A percentile compares a stretch with the other conserved stretches of the same genome.
Evolutionary conservation across 2,797 vertebrate genomes (phyloP).

Genomic region (Crenichthys baileyi): DNA sequence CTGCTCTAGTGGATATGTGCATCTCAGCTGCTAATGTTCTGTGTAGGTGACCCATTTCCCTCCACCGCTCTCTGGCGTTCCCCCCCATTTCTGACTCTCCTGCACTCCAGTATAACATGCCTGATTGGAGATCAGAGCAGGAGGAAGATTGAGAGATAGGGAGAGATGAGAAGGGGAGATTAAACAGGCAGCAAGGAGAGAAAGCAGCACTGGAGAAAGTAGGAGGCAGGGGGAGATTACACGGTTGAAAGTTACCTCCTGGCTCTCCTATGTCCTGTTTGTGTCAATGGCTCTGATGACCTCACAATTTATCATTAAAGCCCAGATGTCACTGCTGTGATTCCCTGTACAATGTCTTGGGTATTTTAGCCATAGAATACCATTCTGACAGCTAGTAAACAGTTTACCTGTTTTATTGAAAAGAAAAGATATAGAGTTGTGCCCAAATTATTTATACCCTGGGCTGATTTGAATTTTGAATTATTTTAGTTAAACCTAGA

Average conservation of each 20-base stretch:
- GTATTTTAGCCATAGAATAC: neutral
- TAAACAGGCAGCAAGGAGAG: conserved; percentile 27
- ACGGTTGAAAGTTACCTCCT: conserved; percentile 3
- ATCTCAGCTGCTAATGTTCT: conserved; percentile 45
- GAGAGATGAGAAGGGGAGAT: conserved; percentile 40
- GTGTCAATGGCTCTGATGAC: conserved; percentile 10
- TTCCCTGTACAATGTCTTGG: neutral
- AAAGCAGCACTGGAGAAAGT: conserved; percentile 20
- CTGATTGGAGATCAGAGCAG: conserved; percentile 67
- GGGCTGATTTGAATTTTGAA: neutral
- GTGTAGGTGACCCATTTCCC: conserved; percentile 75
- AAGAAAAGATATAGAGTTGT: neutral
- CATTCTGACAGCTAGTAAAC: neutral
- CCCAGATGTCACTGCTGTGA: neutral
- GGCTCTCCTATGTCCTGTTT: conserved; percentile 13
- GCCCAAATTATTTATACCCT: neutral
- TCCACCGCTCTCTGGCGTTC: conserved; percentile 45
- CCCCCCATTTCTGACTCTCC: conserved; percentile 31
- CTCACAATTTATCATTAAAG: conserved; percentile 8
- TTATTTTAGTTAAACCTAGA: neutral
- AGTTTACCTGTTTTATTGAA: neutral
- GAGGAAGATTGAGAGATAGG: conserved; percentile 51
- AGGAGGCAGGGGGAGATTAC: conserved; percentile 16
- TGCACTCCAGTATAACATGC: conserved; percentile 58
- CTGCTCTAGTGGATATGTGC: conserved; percentile 30